Percentiles rank a stretch among this genome's conserved stretches.
Conservation (phyloP, 2,888 invertebrate species). For the Melangyna quadrimaculata region DNA sequence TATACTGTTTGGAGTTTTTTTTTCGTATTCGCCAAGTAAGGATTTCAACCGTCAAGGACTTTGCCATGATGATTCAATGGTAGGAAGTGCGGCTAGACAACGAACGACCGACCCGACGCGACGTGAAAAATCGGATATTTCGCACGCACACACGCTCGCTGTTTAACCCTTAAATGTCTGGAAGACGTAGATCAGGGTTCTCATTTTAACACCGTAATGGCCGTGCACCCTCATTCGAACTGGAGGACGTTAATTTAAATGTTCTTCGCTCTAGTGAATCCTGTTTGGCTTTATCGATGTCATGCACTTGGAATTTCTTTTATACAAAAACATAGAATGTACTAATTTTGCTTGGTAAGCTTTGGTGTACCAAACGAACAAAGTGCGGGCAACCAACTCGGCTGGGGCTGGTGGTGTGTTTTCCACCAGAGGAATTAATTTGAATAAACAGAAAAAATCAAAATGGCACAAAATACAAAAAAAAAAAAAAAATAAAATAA, state of each 20-base stretch:
- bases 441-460: constrained; percentile 34
- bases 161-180: constrained; percentile 20
- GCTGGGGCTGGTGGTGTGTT: not conserved
- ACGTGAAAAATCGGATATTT: constrained; percentile 31
- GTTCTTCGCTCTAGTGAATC: constrained; percentile 18
- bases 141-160: constrained; percentile 41
- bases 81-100: constrained; percentile 66
- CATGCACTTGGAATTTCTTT: constrained; percentile 60
- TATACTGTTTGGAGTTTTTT: not conserved
- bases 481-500: constrained; percentile 27
- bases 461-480: constrained; percentile 21
- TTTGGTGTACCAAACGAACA: constrained; percentile 1
- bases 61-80: constrained; percentile 48
- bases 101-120: not conserved
- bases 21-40: not conserved
- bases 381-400: constrained; percentile 13
- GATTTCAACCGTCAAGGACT: constrained; percentile 27
- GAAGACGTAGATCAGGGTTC: constrained; percentile 30
- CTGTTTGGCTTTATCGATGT: constrained; percentile 48
- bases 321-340: constrained; percentile 46
- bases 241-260: constrained; percentile 53
- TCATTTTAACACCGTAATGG: not conserved
- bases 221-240: constrained; percentile 8
- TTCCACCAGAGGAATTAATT: constrained; percentile 64
- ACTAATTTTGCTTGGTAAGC: constrained; percentile 50